Conservation (phyloP, 2,888 invertebrate species). For the Sepiola atlantica region DNA sequence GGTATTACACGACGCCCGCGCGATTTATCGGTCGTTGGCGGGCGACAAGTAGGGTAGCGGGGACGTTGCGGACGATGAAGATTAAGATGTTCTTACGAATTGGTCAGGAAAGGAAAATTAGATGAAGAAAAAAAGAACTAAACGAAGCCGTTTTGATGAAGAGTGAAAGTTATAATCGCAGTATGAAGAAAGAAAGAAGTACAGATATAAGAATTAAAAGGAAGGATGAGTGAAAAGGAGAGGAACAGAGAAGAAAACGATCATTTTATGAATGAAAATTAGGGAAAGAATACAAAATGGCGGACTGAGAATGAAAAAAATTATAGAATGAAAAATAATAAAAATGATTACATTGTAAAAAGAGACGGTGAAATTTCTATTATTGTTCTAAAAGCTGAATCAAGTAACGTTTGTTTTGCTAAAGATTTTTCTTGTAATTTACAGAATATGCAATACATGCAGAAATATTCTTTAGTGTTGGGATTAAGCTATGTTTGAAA, state of each 20-base stretch:
- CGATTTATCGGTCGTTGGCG: slow-evolving; percentile 32
- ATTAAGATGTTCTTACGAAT: background rate
- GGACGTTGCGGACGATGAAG: background rate
- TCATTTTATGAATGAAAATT: background rate
- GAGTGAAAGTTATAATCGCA: background rate
- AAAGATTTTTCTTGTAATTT: too few relatives aligned
- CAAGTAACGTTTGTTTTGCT: too few relatives aligned
- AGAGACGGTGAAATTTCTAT: too few relatives aligned
- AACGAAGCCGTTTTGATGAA: too few relatives aligned
- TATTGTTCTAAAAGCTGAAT: too few relatives aligned
- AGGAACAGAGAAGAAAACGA: background rate
- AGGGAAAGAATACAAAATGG: background rate
- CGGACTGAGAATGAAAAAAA: background rate
- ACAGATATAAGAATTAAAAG: background rate
- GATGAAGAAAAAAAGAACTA: background rate
- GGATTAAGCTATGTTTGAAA: too few relatives aligned
- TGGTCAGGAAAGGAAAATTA: background rate
- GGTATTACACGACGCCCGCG: background rate
- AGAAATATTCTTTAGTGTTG: too few relatives aligned
- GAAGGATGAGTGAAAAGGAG: background rate
- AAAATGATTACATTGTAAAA: too few relatives aligned
- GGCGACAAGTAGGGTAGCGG: background rate
- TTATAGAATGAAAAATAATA: background rate
- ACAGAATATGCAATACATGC: too few relatives aligned
- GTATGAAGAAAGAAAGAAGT: background rate